These are phyloP conservation scores for Xenopus petersii DNA, from an alignment of 2,797 vertebrate species.

Conservation along the genomic window DNA sequence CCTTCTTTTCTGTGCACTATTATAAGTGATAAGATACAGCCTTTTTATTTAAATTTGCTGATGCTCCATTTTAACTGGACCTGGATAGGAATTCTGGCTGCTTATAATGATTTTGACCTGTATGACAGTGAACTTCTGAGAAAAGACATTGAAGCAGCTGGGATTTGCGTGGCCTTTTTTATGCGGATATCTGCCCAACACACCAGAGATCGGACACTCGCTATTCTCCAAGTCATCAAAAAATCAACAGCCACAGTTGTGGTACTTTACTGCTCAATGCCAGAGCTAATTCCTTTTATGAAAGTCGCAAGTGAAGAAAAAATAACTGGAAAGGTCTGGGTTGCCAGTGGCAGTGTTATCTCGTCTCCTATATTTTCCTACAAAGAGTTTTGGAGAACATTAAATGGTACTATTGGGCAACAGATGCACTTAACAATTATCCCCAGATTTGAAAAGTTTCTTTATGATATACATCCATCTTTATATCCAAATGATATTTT, in stretches of 20 bases:
- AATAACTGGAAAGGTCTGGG: conserved; percentile 5
- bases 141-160: background rate
- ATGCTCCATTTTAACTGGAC: background rate
- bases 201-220: too few relatives aligned
- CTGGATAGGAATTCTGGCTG: background rate
- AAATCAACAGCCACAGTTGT: background rate
- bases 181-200: too few relatives aligned
- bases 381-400: background rate
- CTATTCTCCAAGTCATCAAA: too few relatives aligned
- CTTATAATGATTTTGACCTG: background rate
- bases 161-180: background rate
- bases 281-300: background rate
- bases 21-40: background rate
- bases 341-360: conserved; percentile 1
- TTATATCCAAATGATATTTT: conserved; percentile 1
- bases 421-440: background rate
- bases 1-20: background rate
- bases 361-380: background rate
- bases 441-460: background rate
- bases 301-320: background rate
- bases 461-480: background rate
- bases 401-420: conserved; percentile 1
- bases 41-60: background rate
- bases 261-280: background rate
- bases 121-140: background rate